Base-by-base conservation (phyloP, 2,797 vertebrate genomes). In the Anableps anableps region DNA sequence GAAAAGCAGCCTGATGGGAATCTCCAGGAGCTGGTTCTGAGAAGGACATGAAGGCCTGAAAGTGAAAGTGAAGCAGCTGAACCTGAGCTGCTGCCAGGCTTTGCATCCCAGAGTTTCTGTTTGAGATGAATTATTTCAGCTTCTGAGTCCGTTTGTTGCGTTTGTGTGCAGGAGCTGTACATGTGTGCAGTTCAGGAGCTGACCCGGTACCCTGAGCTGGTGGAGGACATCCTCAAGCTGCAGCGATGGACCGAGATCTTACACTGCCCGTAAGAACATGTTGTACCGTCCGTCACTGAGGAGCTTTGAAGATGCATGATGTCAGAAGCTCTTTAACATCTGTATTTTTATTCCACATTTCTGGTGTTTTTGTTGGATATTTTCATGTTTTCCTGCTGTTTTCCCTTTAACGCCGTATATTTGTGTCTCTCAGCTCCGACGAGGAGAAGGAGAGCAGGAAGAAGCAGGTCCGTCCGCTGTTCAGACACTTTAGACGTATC, bases 401-500 rank as follows among this genome's bases (percentile, higher is more conserved):
- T 47, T 50, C 1, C 7, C 29, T 48, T 72, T 31, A 11, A 5
- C 41, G 14, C 5, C 1, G n/a, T 14, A 14, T 73, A 4, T 79
- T 14, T 75, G 43, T 78, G 53, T 79, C 80, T 36, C 82, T 16
- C 89, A 99, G 98, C 83, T 95, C 95, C 80, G 94, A 97, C 0
- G 97, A 98, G 85, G 98, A 98, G 87, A 97, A 95, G 62, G 97
- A 97, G 38, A 96, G 95, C 2, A 96, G 96, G 77, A 97, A 93
- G 95, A 98, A 97, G 94, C 97, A 97, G 94, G 98, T 98, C 41
- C 98, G 98, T 72, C 98, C 98, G 0, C 96, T 99, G 2, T 99
- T 99, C 93, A 95, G 98, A 85, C 98, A 99, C 89, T 99, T 99
- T 90, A 96, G 98, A 74, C 97, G 97, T 68, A 99, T 99, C 70